Conservation (phyloP, 2,113 vertebrate species). For the Toxotes chatareus region DNA sequence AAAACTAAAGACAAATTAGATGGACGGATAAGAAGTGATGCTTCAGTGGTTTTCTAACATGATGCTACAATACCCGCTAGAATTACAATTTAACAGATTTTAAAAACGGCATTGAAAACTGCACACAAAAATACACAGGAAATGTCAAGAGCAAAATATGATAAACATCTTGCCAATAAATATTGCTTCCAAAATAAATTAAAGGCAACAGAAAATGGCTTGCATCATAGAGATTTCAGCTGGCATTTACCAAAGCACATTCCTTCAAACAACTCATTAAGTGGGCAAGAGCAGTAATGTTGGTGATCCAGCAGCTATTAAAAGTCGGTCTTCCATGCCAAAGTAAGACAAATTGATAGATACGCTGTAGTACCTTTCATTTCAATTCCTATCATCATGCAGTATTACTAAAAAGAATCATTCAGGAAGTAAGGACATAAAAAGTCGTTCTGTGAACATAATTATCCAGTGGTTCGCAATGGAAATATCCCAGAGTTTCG, state of each 20-base stretch:
- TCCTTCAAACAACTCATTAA: conserved; percentile 21
- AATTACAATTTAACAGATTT: conserved; percentile 27
- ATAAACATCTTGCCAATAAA: conserved; percentile 53
- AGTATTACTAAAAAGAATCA: conserved; percentile 67
- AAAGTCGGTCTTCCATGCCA: conserved; percentile 64
- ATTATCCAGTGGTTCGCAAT: conserved; percentile 48
- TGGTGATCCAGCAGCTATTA: conserved; percentile 38
- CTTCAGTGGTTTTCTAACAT: conserved; percentile 30
- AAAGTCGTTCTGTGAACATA: conserved; percentile 52
- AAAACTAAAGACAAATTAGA: conserved; percentile 27
- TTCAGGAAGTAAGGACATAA: conserved; percentile 54
- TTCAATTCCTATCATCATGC: conserved; percentile 74
- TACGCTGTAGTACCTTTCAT: conserved; percentile 49
- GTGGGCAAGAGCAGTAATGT: conserved; percentile 9
- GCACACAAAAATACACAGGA: conserved; percentile 9
- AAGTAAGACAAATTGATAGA: conserved; percentile 52
- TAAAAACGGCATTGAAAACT: conserved; percentile 28
- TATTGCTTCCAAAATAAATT: conserved; percentile 66
- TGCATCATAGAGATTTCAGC: conserved; percentile 29
- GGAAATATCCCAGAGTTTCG: conserved; percentile 56
- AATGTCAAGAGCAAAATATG: conserved; percentile 31
- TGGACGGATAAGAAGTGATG: conserved; percentile 21
- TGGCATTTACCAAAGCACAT: conserved; percentile 27
- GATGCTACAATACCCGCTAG: conserved; percentile 34
- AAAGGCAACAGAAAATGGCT: conserved; percentile 53